phyloP scores from a whole-genome alignment of 2,797 vertebrate genomes.

The Dicrostonyx torquatus region DNA sequence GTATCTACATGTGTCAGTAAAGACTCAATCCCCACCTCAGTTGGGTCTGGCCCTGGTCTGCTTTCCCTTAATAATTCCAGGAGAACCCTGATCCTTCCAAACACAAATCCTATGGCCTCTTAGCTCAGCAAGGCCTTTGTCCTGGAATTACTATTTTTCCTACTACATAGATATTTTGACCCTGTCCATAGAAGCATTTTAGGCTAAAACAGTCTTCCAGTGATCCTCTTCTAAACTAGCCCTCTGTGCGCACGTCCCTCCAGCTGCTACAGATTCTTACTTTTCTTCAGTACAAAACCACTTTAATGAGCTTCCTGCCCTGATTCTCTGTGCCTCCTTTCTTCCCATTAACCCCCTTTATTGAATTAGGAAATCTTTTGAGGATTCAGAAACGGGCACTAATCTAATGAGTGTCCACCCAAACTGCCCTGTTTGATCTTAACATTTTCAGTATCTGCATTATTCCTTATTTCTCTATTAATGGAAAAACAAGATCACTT shows the following conservation, averaged over 20 bases:
- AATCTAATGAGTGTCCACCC: slow-evolving; percentile 31
- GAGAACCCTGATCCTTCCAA: background rate
- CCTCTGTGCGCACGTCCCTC: background rate
- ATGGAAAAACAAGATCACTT: slow-evolving; percentile 22
- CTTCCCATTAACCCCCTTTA: slow-evolving; percentile 36
- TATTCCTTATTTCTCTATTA: background rate
- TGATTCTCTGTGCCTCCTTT: background rate
- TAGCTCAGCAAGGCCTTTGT: background rate
- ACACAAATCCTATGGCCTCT: background rate
- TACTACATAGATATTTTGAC: background rate
- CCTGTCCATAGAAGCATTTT: background rate
- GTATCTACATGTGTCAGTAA: background rate
- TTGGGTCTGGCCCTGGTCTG: background rate
- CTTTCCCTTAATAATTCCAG: fast-evolving
- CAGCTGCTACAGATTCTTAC: background rate
- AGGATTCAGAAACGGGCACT: slow-evolving; percentile 7
- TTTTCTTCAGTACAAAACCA: slow-evolving; percentile 22
- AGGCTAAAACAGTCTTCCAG: background rate
- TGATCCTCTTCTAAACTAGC: slow-evolving; percentile 51
- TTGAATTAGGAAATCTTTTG: slow-evolving; percentile 43
- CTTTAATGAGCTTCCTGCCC: slow-evolving; percentile 34
- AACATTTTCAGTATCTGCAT: slow-evolving; percentile 26
- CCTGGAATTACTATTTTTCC: background rate
- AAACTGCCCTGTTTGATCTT: slow-evolving; percentile 11
- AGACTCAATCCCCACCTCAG: background rate